These are phyloP conservation scores for Mus musculus DNA, from an alignment of 2,113 vertebrate genomes.

Conservation along the genomic window GRCm39 chr15:100134001-100134500, in stretches of 20 bases:
- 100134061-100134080: background rate
- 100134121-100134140: background rate
- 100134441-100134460: background rate
- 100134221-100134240: background rate
- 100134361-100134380: background rate
- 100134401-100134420: background rate
- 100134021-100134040: no score
- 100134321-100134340: background rate
- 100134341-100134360: background rate
- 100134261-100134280: background rate
- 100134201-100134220: background rate
- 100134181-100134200: background rate
- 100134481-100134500: background rate
- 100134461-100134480: background rate
- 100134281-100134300: background rate
- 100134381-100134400: background rate
- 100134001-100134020: no score
- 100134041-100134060: no score
- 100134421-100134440: background rate
- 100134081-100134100: background rate
- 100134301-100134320: background rate
- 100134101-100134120: background rate
- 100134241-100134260: background rate
- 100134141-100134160: background rate
- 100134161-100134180: background rate